Base-by-base conservation (phyloP, 1,140 invertebrate genomes). In the Leptinotarsa undecemlineata region DNA sequence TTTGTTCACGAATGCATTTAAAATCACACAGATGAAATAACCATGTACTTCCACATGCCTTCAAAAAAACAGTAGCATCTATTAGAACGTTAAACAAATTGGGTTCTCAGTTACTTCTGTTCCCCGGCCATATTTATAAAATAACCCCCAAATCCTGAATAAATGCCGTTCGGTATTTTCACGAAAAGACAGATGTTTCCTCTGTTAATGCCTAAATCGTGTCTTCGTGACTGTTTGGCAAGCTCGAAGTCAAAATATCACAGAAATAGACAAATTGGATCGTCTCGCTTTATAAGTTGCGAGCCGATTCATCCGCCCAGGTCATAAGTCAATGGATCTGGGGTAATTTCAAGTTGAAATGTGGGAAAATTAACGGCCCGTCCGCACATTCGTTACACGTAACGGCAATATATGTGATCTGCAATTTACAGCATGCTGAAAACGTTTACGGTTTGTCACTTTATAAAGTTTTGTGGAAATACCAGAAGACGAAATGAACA, bases 241-340 rank as follows among this genome's bases (percentile, higher is more conserved):
- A 62, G 57, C 33, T 72, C 42, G 60, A 63, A 76, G 74, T 76
- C 75, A 76, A 69, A 76, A 76, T 76, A 76, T 72, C 68, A 70
- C 75, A 76, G 75, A 76, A 76, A 76, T 76, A 76, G 75, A 76
- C 75, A 76, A 76, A 76, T 76, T 73, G 75, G n/a, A 48, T 48
- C 60, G 75, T 69, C 72, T 51, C 67, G 63, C 48, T 68, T 73
- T 69, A 64, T 71, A 61, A 71, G 62, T 51, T 66, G 48, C 48
- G 51, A 48, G n/a, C 15, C 21, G 47, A 64, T 48, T 64, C 19
- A 13, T 20, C 71, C 71, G 62, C 71, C 71, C 71, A 33, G 20
- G 61, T 63, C 62, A 64, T 72, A 72, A 61, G 71, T 72, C 71
- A 72, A 72, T 63, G 71, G 21, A 60, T 71, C 57, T n/a, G 42